Evolutionary conservation across 2,113 vertebrate species (phyloP), one percentile per base, ranked within the genome.

Genomic region (Pongo pygmaeus): DNA sequence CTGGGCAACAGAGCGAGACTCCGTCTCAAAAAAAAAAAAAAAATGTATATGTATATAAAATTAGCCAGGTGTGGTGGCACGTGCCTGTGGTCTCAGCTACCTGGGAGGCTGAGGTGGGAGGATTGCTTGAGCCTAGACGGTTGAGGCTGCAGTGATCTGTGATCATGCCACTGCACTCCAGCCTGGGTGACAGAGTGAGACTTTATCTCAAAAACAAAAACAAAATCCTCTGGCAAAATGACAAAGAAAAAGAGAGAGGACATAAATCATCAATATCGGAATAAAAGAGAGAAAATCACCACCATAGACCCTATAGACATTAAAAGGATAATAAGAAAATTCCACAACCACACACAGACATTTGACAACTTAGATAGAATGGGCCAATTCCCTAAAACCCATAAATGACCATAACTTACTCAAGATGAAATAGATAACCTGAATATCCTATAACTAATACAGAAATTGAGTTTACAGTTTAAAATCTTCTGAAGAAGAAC

Each of bases 281-380:
- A 57, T 64, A 80, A 97, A 81, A 79, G 50, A 90, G 30, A 70
- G 20, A 23, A 52, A 69, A 85, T 43, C 52, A 17, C 46, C 86
- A 72, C 35, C 84, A 61, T 0, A 84, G 30, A 75, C 43, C n/a
- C 35, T 48, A 8, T 0, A 83, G 30, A 90, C 20, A 57, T 40
- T 57, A 61, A 91, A 96, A 52, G 18, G 23, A 14, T 52, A 81
- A 40, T 40, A 52, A 35, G 46, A 40, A 89, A 78, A 64, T 30
- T 61, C n/a, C 50, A 69, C 17, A 79, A 72, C 38, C 8, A 40
- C 3, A 6, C 32, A 69, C 13, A 18, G 22, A 78, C 67, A 88
- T 91, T 83, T 75, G 59, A 92, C 32, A 86, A 79, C 35, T 80
- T 32, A 57, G 32, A 87, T 57, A 61, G 95, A 87, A 97, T 27